phyloP scores from a whole-genome alignment of 2,797 vertebrate species.

The Geotrypetes seraphini region DNA sequence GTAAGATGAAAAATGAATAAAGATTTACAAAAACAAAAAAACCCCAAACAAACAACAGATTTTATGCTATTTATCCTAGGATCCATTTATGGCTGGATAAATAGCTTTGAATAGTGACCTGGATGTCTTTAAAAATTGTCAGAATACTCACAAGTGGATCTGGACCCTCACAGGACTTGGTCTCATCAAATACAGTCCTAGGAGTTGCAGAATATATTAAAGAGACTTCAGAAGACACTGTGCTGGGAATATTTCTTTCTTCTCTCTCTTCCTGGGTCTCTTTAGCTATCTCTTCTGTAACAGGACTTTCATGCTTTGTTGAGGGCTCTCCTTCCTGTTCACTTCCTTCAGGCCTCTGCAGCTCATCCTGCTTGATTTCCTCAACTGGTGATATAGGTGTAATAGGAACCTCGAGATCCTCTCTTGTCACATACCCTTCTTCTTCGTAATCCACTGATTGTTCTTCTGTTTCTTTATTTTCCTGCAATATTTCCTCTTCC shows the following conservation, averaged over 20 bases:
- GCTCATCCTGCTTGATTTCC: fast-evolving
- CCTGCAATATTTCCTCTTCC: too few species aligned
- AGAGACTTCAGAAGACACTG: slow-evolving; percentile 1
- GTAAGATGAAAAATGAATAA: too few species aligned
- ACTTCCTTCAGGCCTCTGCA: neutral
- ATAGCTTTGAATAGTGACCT: too few species aligned
- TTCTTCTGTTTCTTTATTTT: neutral
- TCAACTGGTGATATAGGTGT: fast-evolving
- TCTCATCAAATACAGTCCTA: slow-evolving; percentile 42
- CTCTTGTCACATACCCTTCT: neutral
- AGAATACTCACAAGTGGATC: slow-evolving; percentile 56
- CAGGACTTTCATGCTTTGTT: neutral
- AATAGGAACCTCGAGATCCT: neutral
- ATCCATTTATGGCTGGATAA: too few species aligned
- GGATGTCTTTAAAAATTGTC: too few species aligned
- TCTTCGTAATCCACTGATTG: neutral
- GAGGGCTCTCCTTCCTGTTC: neutral
- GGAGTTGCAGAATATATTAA: slow-evolving; percentile 46
- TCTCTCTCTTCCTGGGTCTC: neutral
- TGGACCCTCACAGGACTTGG: neutral
- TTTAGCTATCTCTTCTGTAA: neutral
- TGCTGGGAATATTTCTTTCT: too few species aligned
- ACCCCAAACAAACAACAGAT: too few species aligned
- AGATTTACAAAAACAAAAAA: too few species aligned
- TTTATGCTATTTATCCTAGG: too few species aligned